Evolutionary conservation across 2,888 invertebrate species (phyloP), one percentile per base, ranked within the genome.

Genomic region (Agriopis marginaria): DNA sequence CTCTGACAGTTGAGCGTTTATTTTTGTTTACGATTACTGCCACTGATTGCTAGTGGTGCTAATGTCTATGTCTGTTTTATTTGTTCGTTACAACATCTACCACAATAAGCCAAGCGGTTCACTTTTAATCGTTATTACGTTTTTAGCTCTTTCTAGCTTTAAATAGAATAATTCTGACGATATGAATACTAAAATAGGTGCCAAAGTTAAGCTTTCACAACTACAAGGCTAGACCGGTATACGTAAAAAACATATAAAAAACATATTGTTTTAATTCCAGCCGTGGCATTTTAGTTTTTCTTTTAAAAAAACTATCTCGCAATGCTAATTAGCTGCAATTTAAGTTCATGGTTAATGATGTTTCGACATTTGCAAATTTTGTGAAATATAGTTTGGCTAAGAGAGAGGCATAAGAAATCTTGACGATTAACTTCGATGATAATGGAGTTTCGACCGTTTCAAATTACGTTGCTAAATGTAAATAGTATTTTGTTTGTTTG

Each of bases 291-390:
- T 63, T 58, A 58, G 59, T 54, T 65, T 23, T 62, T 54, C 55
- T 64, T 72, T 64, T 56, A 23, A 23, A 23, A 23, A 23, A 23
- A 23, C 51, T 59, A 49, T 72, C 67, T 79, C 74, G 73, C 75
- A 74, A 81, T 70, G 74, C 64, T 77, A 77, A 79, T 78, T 77
- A 74, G 68, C 65, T 76, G 74, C 78, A 78, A 81, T 78, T 76
- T 75, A 78, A 77, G 81, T 80, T 82, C 83, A 85, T 73, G 80
- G 79, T 70, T 77, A 77, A 76, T 74, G 64, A 69, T 68, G 74
- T 80, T 74, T 72, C 75, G 68, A 60, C 69, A 78, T 73, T 75
- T 51, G 60, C 49, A 49, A 67, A 69, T 67, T 74, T 76, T 78
- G 64, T 73, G 76, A 76, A 78, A 78, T 75, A 65, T 64, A 49